Base-by-base conservation (phyloP, 2,888 invertebrate genomes). In the Aphrophora alni region DNA sequence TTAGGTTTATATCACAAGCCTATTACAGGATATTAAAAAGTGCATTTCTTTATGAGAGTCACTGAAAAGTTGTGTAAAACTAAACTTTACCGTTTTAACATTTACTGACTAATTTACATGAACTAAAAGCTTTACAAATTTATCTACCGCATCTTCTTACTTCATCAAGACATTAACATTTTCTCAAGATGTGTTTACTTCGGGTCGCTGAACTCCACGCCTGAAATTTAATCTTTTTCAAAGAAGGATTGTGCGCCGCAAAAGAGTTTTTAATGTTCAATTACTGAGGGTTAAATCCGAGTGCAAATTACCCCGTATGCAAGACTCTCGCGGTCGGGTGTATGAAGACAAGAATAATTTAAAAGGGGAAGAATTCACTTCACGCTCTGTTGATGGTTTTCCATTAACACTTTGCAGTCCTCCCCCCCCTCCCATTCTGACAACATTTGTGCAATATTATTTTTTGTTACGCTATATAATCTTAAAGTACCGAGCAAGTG, bases 351-450 rank as follows among this genome's bases (percentile, higher is more conserved):
- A 21, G 21, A 59, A 21, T 21, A 59, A 21, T 59, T 59, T 21
- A 59, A 59, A 59, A 21, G 21, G 59, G 59, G 21, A 59, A 3
- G 59, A 59, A 59, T 59, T 21, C n/a, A 21, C 59, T 59, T 59
- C 59, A 59, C 59, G 59, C 59, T 59, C 59, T 59, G 59, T 10
- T 59, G 59, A 59, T 8, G 59, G 12, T 59, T 59, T 59, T 21
- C 59, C 59, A 59, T 59, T 59, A 59, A 59, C 59, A 59, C 59
- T 59, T 59, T 21, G 59, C 59, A 59, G 59, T 59, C n/a, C n/a
- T n/a, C n/a, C n/a, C n/a, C n/a, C n/a, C n/a, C n/a, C n/a, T n/a
- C n/a, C n/a, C n/a, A n/a, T n/a, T n/a, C n/a, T n/a, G n/a, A n/a
- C n/a, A n/a, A n/a, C n/a, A n/a, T n/a, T n/a, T n/a, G n/a, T n/a